These are phyloP conservation scores for Megalops atlanticus DNA, from an alignment of 2,113 vertebrate genomes.

Conservation along the genomic window DNA sequence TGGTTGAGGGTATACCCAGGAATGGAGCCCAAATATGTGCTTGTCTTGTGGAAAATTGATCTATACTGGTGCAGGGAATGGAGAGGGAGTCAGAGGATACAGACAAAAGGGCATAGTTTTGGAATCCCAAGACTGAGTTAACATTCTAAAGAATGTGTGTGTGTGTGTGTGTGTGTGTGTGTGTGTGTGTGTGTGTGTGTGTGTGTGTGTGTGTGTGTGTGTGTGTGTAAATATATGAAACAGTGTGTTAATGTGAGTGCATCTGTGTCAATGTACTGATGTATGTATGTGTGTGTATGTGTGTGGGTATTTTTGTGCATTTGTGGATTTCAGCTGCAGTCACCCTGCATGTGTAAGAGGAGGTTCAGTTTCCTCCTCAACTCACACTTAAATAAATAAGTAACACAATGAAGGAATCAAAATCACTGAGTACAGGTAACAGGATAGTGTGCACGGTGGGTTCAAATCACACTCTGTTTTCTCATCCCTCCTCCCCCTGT, in stretches of 20 bases:
- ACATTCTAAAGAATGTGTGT: slow-evolving; percentile 25
- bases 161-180: neutral
- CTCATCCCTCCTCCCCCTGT: neutral
- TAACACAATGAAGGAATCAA: neutral
- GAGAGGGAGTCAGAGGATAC: neutral
- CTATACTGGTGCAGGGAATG: slow-evolving; percentile 29
- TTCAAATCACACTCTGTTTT: neutral
- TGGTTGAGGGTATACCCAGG: slow-evolving; percentile 18
- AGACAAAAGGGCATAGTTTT: neutral
- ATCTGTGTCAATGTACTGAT: neutral
- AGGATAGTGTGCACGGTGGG: neutral
- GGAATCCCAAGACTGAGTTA: slow-evolving; percentile 23
- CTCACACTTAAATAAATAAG: too few species aligned
- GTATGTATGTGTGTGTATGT: neutral
- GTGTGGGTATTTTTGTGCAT: neutral
- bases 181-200: slow-evolving; percentile 1
- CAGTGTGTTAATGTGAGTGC: neutral
- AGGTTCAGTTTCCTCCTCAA: too few species aligned
- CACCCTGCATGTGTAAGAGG: neutral
- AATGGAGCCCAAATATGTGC: slow-evolving; percentile 43
- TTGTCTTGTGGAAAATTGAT: slow-evolving; percentile 41
- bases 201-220: neutral
- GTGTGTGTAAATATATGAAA: too few species aligned
- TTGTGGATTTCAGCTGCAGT: neutral
- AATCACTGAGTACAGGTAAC: neutral